Conservation (phyloP, 2,888 invertebrate genomes). For the Tuta absoluta region DNA sequence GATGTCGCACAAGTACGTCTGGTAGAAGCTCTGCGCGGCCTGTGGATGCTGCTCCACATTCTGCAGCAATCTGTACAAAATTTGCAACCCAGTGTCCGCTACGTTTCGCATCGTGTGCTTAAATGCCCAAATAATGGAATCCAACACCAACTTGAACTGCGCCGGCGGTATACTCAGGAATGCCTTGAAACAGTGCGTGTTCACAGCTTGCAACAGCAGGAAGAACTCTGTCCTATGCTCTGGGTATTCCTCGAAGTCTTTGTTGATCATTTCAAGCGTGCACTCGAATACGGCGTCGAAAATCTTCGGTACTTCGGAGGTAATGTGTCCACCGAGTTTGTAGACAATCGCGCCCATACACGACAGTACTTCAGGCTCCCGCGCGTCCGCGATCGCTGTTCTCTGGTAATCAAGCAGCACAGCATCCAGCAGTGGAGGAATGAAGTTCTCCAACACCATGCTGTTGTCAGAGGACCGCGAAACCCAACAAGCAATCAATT, state of each 20-base stretch:
- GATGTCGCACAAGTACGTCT: conserved; percentile 98
- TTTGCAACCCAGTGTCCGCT: conserved; percentile 96
- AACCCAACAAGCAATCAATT: conserved; percentile 98
- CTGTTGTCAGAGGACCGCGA: conserved; percentile 93
- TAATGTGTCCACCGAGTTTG: conserved; percentile 93
- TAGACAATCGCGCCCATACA: conserved; percentile 98
- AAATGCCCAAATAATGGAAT: conserved; percentile 99
- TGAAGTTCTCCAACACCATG: conserved; percentile 98
- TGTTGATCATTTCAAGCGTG: conserved; percentile 99
- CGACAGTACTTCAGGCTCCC: conserved; percentile 98
- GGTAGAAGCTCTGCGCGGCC: conserved; percentile 98
- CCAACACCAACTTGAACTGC: conserved; percentile 98
- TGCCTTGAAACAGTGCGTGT: conserved; percentile 97
- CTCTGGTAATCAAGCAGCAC: conserved; percentile 98
- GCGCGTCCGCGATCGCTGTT: conserved; percentile 95
- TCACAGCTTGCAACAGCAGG: conserved; percentile 94
- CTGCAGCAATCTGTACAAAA: conserved; percentile 92
- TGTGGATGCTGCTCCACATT: conserved; percentile 94
- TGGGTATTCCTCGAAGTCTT: conserved; percentile 99
- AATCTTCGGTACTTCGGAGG: conserved; percentile 97
- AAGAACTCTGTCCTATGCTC: conserved; percentile 99
- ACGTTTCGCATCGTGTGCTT: conserved; percentile 99
- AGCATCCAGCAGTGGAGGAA: conserved; percentile 97
- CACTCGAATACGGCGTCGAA: conserved; percentile 99
- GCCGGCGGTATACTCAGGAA: conserved; percentile 97